Conservation (phyloP, 23 tunicate genomes). For the Phallusia fumigata region DNA sequence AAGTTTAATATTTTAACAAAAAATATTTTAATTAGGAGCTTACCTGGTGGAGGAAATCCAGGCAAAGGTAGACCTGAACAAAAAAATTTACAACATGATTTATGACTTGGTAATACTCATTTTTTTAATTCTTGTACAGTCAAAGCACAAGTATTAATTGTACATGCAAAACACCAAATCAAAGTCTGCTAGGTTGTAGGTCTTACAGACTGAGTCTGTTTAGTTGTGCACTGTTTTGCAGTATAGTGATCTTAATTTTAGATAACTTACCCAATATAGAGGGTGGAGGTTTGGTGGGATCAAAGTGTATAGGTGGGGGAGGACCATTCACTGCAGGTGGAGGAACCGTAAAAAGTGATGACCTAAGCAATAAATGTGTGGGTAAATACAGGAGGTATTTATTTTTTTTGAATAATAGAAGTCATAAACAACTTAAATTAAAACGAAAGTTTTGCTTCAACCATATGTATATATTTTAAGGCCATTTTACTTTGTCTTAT, state of each 20-base stretch:
- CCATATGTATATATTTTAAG: too few relatives aligned
- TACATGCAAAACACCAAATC: too few relatives aligned
- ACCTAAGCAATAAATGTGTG: background rate
- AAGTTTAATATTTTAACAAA: too few relatives aligned
- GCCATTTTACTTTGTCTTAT: too few relatives aligned
- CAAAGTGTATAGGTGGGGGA: conserved; percentile 50
- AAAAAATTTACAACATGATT: background rate
- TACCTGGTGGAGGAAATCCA: conserved; percentile 60
- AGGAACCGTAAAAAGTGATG: background rate
- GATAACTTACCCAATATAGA: conserved; percentile 58
- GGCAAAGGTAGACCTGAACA: conserved; percentile 47
- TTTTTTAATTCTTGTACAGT: too few relatives aligned
- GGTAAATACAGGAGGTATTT: background rate
- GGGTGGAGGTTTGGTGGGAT: conserved; percentile 89
- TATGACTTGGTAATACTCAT: background rate
- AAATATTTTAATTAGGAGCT: background rate
- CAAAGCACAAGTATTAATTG: too few relatives aligned
- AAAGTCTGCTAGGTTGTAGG: too few relatives aligned
- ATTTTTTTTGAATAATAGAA: background rate
- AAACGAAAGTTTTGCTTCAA: too few relatives aligned
- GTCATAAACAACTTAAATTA: too few relatives aligned
- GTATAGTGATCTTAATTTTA: too few relatives aligned
- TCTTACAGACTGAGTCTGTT: too few relatives aligned
- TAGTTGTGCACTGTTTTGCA: too few relatives aligned
- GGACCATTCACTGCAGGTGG: conserved; percentile 44